Conservation (phyloP, 92 coral and sea anemone species). For the Phymanthus crucifer region DNA sequence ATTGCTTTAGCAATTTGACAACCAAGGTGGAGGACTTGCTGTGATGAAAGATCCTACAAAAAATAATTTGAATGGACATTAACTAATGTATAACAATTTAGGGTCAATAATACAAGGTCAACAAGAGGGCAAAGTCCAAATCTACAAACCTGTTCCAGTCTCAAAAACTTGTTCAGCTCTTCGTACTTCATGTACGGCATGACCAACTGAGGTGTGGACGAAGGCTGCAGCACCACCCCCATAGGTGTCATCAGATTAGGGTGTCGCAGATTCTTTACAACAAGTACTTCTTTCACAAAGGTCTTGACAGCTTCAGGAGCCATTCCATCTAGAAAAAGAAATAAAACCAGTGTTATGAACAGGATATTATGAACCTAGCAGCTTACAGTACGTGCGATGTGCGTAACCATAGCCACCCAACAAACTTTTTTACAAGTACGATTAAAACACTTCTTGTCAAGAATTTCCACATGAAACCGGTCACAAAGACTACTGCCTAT, state of each 20-base stretch:
- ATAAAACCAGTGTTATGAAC: too few relatives aligned
- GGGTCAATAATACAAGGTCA: background rate
- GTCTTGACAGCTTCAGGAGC: conserved; percentile 40
- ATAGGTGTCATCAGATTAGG: conserved; percentile 67
- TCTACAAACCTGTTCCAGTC: conserved; percentile 19
- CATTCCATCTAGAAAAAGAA: conserved; percentile 52
- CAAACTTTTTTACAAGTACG: too few relatives aligned
- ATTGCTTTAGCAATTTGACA: conserved; percentile 61
- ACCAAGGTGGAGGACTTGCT: conserved; percentile 51
- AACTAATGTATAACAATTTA: background rate
- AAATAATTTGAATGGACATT: background rate
- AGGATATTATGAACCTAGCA: background rate
- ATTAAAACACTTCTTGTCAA: too few relatives aligned
- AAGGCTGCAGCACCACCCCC: conserved; percentile 61
- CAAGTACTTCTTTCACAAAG: conserved; percentile 50
- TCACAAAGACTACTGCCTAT: too few relatives aligned
- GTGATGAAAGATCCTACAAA: background rate
- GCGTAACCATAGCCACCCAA: too few relatives aligned
- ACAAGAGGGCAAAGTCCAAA: background rate
- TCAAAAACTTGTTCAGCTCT: conserved; percentile 50
- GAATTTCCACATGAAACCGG: too few relatives aligned
- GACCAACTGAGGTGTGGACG: conserved; percentile 58
- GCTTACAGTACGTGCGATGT: too few relatives aligned
- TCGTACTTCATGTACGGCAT: conserved; percentile 47
- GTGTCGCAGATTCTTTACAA: conserved; percentile 53